Evolutionary conservation across 2,797 vertebrate species (phyloP).

Genomic region (Smutsia temminckii): DNA sequence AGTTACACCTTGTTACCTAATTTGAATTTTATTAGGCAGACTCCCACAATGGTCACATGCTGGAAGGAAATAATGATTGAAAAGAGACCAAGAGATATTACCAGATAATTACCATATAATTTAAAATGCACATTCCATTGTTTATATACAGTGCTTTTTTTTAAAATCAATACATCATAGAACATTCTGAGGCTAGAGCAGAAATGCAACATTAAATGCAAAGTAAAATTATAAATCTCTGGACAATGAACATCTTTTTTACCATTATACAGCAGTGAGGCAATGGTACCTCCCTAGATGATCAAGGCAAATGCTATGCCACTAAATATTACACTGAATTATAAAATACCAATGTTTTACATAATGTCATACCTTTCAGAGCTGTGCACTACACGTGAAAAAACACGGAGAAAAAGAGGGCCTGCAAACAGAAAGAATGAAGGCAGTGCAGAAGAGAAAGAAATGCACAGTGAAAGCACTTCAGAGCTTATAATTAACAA

Average conservation of each 20-base stretch:
- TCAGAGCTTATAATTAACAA: neutral
- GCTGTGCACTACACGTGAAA: neutral
- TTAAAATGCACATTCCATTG: conserved; percentile 66
- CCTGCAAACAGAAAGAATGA: neutral
- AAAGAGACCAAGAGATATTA: conserved; percentile 68
- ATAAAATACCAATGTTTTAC: neutral
- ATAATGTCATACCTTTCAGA: neutral
- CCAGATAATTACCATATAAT: conserved; percentile 65
- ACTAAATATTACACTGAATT: neutral
- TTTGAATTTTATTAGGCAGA: conserved; percentile 77
- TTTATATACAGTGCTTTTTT: neutral
- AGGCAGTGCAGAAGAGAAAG: neutral
- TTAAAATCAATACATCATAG: neutral
- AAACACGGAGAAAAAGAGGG: neutral
- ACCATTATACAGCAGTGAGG: neutral
- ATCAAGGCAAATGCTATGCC: neutral
- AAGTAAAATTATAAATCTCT: conserved; percentile 29
- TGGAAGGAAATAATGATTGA: conserved; percentile 69
- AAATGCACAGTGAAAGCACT: neutral
- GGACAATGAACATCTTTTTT: conserved; percentile 27
- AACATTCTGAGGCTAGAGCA: conserved; percentile 39
- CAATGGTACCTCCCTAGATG: neutral
- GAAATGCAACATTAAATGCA: conserved; percentile 33
- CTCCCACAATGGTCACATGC: conserved; percentile 43
- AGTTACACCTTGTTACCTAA: conserved; percentile 73